Evolutionary conservation across 2,888 invertebrate species (phyloP), one percentile per base, ranked within the genome.

Genomic region (Scaptodrosophila latifasciaeformis): DNA sequence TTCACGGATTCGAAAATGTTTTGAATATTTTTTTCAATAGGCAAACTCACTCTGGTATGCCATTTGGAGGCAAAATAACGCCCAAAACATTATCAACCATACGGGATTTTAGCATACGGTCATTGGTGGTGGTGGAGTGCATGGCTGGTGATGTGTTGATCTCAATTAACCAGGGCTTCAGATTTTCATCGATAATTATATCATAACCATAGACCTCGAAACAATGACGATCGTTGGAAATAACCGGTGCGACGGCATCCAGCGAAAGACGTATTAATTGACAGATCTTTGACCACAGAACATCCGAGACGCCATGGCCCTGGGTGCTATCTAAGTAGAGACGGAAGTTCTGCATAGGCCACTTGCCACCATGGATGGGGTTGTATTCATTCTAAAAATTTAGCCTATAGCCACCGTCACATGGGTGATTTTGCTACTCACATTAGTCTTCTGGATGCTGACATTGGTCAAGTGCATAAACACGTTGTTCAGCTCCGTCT

Each of bases 391-490:
- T 94, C 83, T 83, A 34, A 18, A 5, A 2, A 15, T n/a, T n/a
- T n/a, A n/a, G n/a, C n/a, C n/a, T n/a, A n/a, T n/a, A n/a, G n/a
- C n/a, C n/a, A n/a, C n/a, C n/a, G n/a, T n/a, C n/a, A n/a, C n/a
- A n/a, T n/a, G n/a, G n/a, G n/a, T 17, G 6, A 10, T 37, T 37
- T 10, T 39, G 39, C 12, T 1, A 65, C 81, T 74, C 59, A 83
- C 83, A 66, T 97, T 97, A 83, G 96, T 96, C 86, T 97, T 97
- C 86, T 99, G 98, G n/a, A 98, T 96, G 54, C 97, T 97, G 2
- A 97, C 97, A 84, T 98, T 98, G 9, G 97, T 97, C 49, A 97
- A 89, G 88, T 97, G 97, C 49, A 97, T 94, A 82, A 96, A 97
- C 92, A 95, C 94, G 84, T 94, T 96, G 85, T 96, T 96, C 70